Conservation (phyloP, 2,113 vertebrate genomes). For the Machaerirhynchus nigripectus region DNA sequence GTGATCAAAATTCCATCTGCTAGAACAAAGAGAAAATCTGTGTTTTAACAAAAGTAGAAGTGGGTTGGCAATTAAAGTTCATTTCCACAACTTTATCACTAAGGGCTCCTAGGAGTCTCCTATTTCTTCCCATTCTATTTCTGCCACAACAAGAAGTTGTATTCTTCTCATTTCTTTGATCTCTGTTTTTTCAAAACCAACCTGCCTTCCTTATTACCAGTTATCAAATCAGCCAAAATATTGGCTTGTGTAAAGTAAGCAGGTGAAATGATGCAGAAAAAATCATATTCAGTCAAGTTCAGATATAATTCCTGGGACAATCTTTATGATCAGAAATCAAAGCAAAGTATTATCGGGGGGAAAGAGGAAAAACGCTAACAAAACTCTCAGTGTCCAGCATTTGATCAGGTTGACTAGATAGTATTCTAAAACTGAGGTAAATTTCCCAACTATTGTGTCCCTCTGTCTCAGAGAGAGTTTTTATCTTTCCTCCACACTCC, state of each 20-base stretch:
- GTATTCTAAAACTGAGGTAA: neutral
- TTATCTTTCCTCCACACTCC: neutral
- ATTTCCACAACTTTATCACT: neutral
- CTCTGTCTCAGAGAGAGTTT: neutral
- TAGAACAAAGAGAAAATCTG: neutral
- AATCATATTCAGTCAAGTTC: neutral
- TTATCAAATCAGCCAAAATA: neutral
- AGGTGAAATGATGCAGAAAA: neutral
- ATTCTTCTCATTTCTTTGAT: neutral
- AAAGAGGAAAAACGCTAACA: neutral
- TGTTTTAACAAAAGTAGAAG: neutral
- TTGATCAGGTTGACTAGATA: neutral
- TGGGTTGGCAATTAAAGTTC: neutral
- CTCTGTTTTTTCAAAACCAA: neutral
- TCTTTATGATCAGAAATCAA: neutral
- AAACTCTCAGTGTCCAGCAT: neutral
- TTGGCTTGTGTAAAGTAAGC: neutral
- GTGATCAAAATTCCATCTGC: neutral
- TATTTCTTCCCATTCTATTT: neutral
- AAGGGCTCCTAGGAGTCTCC: neutral
- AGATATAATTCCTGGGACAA: neutral
- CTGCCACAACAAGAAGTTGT: neutral
- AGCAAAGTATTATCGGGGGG: fast-evolving
- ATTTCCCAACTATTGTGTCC: neutral
- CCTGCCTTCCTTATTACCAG: neutral